phyloP scores from a whole-genome alignment of 2,113 vertebrate genomes.

The Gopherus flavomarginatus region DNA sequence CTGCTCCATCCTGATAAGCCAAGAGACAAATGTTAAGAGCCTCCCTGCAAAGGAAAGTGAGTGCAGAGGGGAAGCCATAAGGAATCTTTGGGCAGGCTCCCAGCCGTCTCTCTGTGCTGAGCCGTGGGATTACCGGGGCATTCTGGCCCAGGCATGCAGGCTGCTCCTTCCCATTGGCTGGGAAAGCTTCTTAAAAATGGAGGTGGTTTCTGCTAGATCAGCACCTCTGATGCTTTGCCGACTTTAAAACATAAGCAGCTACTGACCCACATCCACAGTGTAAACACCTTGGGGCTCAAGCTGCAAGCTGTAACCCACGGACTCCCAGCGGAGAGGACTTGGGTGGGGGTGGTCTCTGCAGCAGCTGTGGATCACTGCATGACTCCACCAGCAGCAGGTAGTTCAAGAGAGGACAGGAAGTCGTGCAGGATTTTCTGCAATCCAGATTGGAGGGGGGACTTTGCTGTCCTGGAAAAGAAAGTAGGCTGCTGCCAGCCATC shows the following conservation, averaged over 20 bases:
- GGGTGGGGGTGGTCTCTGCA: not conserved
- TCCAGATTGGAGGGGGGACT: not conserved
- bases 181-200: slow-evolving; percentile 75
- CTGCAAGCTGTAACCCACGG: not conserved
- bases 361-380: not conserved
- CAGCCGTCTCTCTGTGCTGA: not conserved
- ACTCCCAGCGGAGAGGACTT: not conserved
- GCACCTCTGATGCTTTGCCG: slow-evolving; percentile 14
- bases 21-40: not conserved
- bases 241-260: slow-evolving; percentile 61
- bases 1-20: not conserved
- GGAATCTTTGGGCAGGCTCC: not conserved
- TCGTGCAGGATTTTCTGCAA: not conserved
- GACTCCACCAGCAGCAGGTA: fast-evolving
- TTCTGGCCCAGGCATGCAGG: slow-evolving; percentile 52
- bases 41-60: not conserved
- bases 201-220: slow-evolving; percentile 66
- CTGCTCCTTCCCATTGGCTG: slow-evolving; percentile 67
- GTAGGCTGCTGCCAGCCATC: not conserved
- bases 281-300: not conserved
- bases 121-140: slow-evolving; percentile 52
- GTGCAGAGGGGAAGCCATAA: not conserved
- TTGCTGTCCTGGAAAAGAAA: not conserved
- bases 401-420: not conserved
- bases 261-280: slow-evolving; percentile 46